A percentile compares a stretch with the other conserved stretches of the same genome.
Evolutionary conservation across 2,797 vertebrate species (phyloP).

Genomic region (Arnoldichthys spilopterus): DNA sequence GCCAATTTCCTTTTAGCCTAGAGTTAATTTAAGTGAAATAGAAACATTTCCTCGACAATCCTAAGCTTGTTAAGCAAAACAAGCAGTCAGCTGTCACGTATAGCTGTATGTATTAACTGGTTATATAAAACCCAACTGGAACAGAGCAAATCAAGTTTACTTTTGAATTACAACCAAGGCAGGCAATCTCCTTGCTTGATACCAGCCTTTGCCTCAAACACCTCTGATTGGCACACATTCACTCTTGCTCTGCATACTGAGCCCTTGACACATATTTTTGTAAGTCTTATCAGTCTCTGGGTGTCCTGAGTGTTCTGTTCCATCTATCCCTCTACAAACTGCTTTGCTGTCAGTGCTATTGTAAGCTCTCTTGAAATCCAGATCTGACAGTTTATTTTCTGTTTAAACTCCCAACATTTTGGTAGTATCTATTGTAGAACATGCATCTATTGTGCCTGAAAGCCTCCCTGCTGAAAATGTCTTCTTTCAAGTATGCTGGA

Average conservation of each 20-base stretch:
- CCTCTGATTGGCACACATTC: neutral
- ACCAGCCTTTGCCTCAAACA: neutral
- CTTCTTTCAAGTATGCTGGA: neutral
- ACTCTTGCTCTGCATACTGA: neutral
- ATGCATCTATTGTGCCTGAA: neutral
- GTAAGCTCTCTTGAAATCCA: neutral
- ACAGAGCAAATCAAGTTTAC: neutral
- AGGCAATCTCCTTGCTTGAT: neutral
- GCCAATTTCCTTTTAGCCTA: neutral
- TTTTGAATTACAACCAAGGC: neutral
- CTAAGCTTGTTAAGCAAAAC: neutral
- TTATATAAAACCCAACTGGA: neutral
- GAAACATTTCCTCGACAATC: neutral
- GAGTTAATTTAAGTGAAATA: neutral
- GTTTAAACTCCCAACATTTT: neutral
- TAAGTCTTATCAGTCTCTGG: neutral
- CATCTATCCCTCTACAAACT: conserved; percentile 2
- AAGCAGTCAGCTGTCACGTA: neutral
- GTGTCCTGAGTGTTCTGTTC: neutral
- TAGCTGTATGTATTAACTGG: neutral
- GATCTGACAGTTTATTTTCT: neutral
- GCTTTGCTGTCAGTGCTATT: neutral
- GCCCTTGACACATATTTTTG: neutral
- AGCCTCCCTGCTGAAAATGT: neutral
- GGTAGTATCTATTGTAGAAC: neutral